Base-by-base conservation (phyloP, 2,888 invertebrate species). In the Ennomos quercinarius region DNA sequence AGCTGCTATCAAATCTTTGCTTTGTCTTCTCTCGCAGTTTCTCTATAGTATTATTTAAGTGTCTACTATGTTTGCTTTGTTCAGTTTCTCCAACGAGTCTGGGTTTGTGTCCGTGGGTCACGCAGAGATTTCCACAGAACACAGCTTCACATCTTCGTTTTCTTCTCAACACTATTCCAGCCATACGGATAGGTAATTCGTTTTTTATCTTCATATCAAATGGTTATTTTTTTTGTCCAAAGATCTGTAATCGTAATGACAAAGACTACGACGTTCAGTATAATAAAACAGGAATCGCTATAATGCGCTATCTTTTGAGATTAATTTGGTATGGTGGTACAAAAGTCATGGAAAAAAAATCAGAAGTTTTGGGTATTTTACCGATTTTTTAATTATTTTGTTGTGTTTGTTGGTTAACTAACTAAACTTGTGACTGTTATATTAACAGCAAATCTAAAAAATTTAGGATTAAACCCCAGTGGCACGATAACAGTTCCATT, bases 21-120 rank as follows among this genome's bases (percentile, higher is more conserved):
- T 50, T 57, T 42, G 17, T 41, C 27, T 57, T 42, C 34, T 40
- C 27, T 50, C 40, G 11, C 27, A 46, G 39, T 44, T 61, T 56
- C 27, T 51, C 47, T 61, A 35, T 61, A 27, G 12, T 55, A 44
- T 53, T 53, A 46, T 52, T 64, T 56, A 41, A 52, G 59, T 67
- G 45, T 61, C 50, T 59, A 57, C 50, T 62, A 49, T 50, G 48
- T 65, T 63, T 64, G 62, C 61, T 67, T 60, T 71, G 69, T 68
- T 74, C 65, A 93, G 93, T 77, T 93, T 93, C 80, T 93, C 93
- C 68, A 93, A 93, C 71, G 93, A 93, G 80, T 93, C 93, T 49
- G 93, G 93, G 57, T 93, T 93, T 79, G 92, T 91, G 66, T 93
- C 93, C 27, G 92, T 93, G 77, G 92, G 92, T 47, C 91, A 92